Evolutionary conservation across 2,888 invertebrate species (phyloP).

Genomic region (Mactromeris polynyma): DNA sequence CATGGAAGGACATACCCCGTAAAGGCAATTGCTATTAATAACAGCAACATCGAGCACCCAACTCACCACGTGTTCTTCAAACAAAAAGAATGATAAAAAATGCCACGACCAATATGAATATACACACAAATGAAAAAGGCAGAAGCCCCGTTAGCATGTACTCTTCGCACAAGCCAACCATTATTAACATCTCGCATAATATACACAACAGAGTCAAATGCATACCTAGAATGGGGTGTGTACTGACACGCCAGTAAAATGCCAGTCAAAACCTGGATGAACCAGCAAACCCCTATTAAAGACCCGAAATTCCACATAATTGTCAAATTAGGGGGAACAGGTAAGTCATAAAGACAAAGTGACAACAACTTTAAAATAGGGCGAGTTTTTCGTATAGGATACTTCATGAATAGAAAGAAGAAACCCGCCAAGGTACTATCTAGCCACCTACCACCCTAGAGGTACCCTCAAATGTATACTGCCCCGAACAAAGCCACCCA

Average conservation of each 20-base stretch:
- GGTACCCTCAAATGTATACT: not conserved
- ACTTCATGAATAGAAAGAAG: not conserved
- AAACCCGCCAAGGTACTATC: too few relatives aligned
- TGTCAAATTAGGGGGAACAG: slow-evolving; percentile 78
- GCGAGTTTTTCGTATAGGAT: not conserved
- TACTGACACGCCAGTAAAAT: slow-evolving; percentile 92
- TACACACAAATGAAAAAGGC: slow-evolving; percentile 92
- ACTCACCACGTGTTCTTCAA: slow-evolving; percentile 90
- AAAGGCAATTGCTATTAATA: slow-evolving; percentile 92
- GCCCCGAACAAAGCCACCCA: slow-evolving; percentile 89
- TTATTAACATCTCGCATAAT: slow-evolving; percentile 92
- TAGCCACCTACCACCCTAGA: not conserved
- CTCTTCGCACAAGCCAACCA: slow-evolving; percentile 90
- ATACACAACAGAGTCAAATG: slow-evolving; percentile 91
- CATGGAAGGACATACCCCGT: slow-evolving; percentile 91
- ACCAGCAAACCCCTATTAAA: slow-evolving; percentile 86
- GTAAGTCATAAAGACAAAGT: slow-evolving; percentile 73
- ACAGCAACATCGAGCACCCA: slow-evolving; percentile 91
- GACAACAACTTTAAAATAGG: not conserved
- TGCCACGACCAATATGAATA: slow-evolving; percentile 91
- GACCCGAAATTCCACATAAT: slow-evolving; percentile 90
- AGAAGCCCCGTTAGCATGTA: slow-evolving; percentile 92
- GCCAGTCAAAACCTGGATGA: slow-evolving; percentile 91
- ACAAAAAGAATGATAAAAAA: slow-evolving; percentile 89
- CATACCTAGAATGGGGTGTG: slow-evolving; percentile 90